Conservation (phyloP, 2,888 invertebrate species). For the Campoplex capitator region DNA sequence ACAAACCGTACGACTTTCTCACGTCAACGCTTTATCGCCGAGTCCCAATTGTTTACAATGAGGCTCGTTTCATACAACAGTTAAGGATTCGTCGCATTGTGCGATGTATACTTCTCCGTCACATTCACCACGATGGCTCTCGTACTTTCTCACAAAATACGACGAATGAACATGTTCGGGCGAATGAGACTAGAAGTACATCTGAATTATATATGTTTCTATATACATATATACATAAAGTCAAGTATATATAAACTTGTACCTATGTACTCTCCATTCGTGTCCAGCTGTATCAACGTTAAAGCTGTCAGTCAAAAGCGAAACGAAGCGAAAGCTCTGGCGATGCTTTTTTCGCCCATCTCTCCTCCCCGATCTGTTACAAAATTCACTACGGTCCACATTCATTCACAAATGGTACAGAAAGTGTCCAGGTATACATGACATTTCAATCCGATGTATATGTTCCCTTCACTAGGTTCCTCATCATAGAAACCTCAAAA, state of each 20-base stretch:
- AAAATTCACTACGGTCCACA: conserved; percentile 54
- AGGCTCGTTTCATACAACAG: conserved; percentile 56
- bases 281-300: conserved; percentile 53
- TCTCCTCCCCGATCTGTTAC: conserved; percentile 2
- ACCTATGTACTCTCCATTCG: conserved; percentile 39
- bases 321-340: conserved; percentile 59
- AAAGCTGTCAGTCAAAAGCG: conserved; percentile 54
- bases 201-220: conserved; percentile 30
- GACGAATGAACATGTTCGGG: conserved; percentile 48
- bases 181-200: conserved; percentile 35
- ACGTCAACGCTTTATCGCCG: conserved; percentile 56
- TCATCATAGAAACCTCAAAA: background rate
- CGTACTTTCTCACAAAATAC: conserved; percentile 33
- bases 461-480: background rate
- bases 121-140: conserved; percentile 10
- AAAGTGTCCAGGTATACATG: conserved; percentile 31
- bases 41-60: conserved; percentile 63
- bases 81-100: conserved; percentile 63
- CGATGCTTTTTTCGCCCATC: conserved; percentile 40
- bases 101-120: conserved; percentile 7
- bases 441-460: conserved; percentile 23
- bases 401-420: conserved; percentile 56
- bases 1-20: conserved; percentile 17
- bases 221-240: background rate
- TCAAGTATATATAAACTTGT: background rate